phyloP scores from a whole-genome alignment of 1,140 invertebrate species.

The Metopolophium dirhodum region DNA sequence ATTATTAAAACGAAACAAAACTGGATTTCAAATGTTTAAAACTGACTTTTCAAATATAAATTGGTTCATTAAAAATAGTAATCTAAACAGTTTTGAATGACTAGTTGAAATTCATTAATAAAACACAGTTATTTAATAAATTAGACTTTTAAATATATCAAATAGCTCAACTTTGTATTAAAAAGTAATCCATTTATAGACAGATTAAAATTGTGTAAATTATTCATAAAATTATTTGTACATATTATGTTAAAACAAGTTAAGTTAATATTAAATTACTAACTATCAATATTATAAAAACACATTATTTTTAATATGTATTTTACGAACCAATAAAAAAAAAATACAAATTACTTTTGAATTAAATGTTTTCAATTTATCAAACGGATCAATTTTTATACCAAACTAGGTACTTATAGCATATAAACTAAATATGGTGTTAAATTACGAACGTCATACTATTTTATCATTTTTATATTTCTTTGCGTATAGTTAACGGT shows the following conservation, averaged over 20 bases:
- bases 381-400: background rate
- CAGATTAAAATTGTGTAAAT: background rate
- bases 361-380: background rate
- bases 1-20: conserved; percentile 3
- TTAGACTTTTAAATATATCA: background rate
- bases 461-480: background rate
- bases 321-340: background rate
- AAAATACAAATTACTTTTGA: background rate
- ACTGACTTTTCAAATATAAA: conserved; percentile 3
- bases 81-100: background rate
- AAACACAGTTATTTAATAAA: background rate
- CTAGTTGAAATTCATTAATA: background rate
- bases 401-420: background rate
- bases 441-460: background rate
- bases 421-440: background rate
- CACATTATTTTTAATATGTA: background rate
- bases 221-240: background rate
- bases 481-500: background rate
- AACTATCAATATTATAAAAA: background rate
- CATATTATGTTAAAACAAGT: background rate
- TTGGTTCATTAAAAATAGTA: conserved; percentile 10
- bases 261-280: background rate
- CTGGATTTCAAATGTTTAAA: no score
- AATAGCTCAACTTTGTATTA: background rate
- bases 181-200: background rate